Base-by-base conservation (phyloP, 2,797 vertebrate species). In the Pachyuromys duprasi region DNA sequence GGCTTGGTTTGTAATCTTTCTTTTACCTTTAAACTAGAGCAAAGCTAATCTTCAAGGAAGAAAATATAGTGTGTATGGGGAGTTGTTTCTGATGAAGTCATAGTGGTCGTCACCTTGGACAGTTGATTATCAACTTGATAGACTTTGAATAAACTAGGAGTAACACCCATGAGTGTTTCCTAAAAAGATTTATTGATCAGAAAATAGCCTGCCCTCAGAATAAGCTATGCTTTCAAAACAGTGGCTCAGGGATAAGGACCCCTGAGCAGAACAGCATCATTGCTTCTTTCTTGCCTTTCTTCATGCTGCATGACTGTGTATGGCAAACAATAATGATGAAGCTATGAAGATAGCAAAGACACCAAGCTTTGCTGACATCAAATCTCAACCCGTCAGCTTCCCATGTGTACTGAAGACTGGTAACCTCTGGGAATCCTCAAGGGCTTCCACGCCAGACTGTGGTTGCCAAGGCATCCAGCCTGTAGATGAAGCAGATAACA, bases 1-100 rank as follows among this genome's bases (percentile, higher is more conserved):
- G 24, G 15, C 76, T 96, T 70, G 28, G 18, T 81, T 87, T 96
- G n/a, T 93, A 75, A 88, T 89, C 39, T 36, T 95, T 92, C 75
- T 63, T 22, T 67, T 78, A 28, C 63, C 8, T 8, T 11, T 14
- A 55, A 42, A 22, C 5, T 55, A 36, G 3, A 90, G 69, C 70
- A 63, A 6, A 67, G 74, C 18, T 78, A 13, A 1, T 17, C 22
- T 15, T 45, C 13, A 49, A 9, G 3, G 36, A 82, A 78, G 22
- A 80, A 92, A 94, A 87, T 9, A 13, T n/a, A 57, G 14, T 86
- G n/a, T 31, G 8, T 2, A 0, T 84, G 18, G 67, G n/a, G 18
- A 74, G 9, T 57, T 49, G 22, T 33, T 57, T 86, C 74, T 92
- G 86, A 83, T 89, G 36, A 82, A 89, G n/a, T 31, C 72, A 3